Evolutionary conservation across 2,888 invertebrate genomes (phyloP), one percentile per base, ranked within the genome.

Genomic region (Yponomeuta evonymella): DNA sequence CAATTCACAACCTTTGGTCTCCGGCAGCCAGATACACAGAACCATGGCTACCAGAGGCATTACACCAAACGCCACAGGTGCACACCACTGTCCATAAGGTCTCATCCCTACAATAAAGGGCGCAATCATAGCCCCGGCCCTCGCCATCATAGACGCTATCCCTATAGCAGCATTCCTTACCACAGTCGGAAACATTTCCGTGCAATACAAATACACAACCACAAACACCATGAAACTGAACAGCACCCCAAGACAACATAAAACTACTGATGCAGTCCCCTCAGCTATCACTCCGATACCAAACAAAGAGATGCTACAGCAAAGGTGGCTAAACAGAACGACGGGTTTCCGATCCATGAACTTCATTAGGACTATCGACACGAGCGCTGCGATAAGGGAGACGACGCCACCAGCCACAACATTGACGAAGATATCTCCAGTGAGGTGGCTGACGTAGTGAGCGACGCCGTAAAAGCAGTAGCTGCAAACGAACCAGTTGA

Each of bases 181-280:
- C 2, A 97, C 96, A 0, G 98, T 98, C 0, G 98, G 98, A 79
- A 97, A 98, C 70, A 97, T 82, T 86, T 98, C 98, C 0, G 97
- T 95, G 62, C 96, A 95, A 85, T 96, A 98, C 65, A 98, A 93
- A 84, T 98, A 98, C 12, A 96, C 96, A 33, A 96, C 95, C 0
- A 97, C 96, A 80, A 98, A 98, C 1, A 95, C 95, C 15, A 97
- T 94, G 48, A 97, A 96, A 80, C 96, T 95, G 43, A 96, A 95
- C 70, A 97, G 95, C 72, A 96, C 95, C 0, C 96, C 97, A 67
- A 95, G 81, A 73, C 95, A 94, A 10, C 96, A 96, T 67, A 96
- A 93, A 23, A 94, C 81, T 0, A 95, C 92, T 70, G 93, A 93
- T 1, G 80, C 81, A 0, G 77, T 71, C 8, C 90, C 88, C 73